Conservation (phyloP, 2,888 invertebrate species). For the Eupeodes latifasciatus region DNA sequence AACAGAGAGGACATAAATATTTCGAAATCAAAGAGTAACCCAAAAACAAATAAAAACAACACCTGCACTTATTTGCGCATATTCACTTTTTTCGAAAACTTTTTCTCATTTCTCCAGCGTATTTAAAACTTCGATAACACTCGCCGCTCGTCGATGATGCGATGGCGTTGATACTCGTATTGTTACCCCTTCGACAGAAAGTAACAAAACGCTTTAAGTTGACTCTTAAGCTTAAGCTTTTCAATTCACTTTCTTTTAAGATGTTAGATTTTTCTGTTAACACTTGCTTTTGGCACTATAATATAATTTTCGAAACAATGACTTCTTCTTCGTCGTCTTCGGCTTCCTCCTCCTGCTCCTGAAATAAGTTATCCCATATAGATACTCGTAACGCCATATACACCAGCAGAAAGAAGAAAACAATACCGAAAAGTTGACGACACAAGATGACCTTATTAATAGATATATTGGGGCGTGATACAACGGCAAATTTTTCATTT, state of each 20-base stretch:
- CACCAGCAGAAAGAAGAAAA: conserved; percentile 44
- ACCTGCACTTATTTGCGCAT: conserved; percentile 63
- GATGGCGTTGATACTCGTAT: not conserved
- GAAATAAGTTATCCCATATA: conserved; percentile 39
- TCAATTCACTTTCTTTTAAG: conserved; percentile 65
- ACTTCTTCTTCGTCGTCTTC: conserved; percentile 31
- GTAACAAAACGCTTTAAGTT: conserved; percentile 36
- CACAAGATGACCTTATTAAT: conserved; percentile 73
- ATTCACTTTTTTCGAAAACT: conserved; percentile 46
- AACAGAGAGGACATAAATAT: conserved; percentile 42
- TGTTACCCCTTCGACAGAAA: conserved; percentile 9
- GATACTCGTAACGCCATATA: conserved; percentile 4
- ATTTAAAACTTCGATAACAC: not conserved
- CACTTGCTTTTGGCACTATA: conserved; percentile 50
- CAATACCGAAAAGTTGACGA: conserved; percentile 68
- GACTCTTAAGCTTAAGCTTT: conserved; percentile 48
- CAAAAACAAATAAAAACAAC: not conserved
- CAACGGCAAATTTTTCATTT: conserved; percentile 46
- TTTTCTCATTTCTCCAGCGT: conserved; percentile 30
- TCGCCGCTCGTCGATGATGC: not conserved
- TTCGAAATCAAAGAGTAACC: not conserved
- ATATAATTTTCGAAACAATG: conserved; percentile 64
- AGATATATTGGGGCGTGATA: conserved; percentile 74
- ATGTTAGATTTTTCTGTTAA: conserved; percentile 50
- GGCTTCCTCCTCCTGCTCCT: not conserved